phyloP scores from a whole-genome alignment of 2,888 invertebrate species.

The Branchipolynoe longqiensis region DNA sequence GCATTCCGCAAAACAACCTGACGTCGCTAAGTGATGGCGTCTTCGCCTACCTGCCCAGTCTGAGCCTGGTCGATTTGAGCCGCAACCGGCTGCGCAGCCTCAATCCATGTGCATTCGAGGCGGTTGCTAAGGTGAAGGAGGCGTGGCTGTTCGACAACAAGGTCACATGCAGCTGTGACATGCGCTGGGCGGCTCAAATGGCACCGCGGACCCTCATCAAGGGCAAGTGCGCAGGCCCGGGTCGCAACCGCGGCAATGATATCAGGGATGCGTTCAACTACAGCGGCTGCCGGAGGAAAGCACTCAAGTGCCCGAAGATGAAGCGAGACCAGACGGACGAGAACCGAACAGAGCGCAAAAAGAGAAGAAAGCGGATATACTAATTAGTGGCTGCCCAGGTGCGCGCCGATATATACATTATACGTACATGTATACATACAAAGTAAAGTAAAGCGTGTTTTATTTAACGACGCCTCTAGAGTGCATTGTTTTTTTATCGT shows the following conservation, averaged over 20 bases:
- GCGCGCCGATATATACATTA: too few relatives aligned
- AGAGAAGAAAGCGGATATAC: slow-evolving; percentile 2
- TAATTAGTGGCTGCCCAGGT: too few relatives aligned
- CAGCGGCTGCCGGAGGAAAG: background rate
- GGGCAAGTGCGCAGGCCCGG: slow-evolving; percentile 2
- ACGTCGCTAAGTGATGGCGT: slow-evolving; percentile 61
- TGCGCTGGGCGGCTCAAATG: slow-evolving; percentile 62
- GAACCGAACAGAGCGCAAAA: slow-evolving; percentile 30
- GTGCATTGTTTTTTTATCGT: too few relatives aligned
- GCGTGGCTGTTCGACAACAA: slow-evolving; percentile 64
- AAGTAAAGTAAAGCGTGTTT: too few relatives aligned
- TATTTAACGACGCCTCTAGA: too few relatives aligned
- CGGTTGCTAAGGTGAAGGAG: slow-evolving; percentile 61
- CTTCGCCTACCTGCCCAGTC: slow-evolving; percentile 59
- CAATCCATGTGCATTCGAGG: slow-evolving; percentile 68
- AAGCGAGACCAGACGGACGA: slow-evolving; percentile 41
- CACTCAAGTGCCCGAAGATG: slow-evolving; percentile 14
- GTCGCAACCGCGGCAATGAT: background rate
- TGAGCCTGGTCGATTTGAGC: slow-evolving; percentile 62
- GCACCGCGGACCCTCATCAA: background rate
- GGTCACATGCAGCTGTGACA: slow-evolving; percentile 66
- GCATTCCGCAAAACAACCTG: slow-evolving; percentile 64
- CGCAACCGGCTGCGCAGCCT: slow-evolving; percentile 64
- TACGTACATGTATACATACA: too few relatives aligned
- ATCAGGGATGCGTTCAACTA: background rate